A percentile compares a stretch with the other conserved stretches of the same genome.
These are phyloP conservation scores for Oryzias dopingdopingensis DNA, from an alignment of 2,797 vertebrate genomes.

Conservation along the genomic window DNA sequence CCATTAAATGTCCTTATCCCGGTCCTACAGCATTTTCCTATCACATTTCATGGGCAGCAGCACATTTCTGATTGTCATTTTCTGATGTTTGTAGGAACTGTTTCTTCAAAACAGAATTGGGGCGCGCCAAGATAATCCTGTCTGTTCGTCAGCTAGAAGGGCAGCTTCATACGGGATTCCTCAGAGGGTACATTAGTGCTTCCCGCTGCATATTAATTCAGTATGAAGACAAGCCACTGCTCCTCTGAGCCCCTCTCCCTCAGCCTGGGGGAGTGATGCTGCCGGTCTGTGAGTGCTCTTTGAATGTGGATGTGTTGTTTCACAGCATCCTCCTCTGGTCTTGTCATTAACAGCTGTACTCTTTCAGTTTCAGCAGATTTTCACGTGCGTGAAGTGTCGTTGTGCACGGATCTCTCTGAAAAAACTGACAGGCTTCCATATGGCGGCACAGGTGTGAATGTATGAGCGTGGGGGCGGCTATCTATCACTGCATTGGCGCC, in stretches of 20 bases:
- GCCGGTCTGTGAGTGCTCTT: constrained; percentile 59
- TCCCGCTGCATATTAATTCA: constrained; percentile 79
- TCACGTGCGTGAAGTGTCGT: neutral
- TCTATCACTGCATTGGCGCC: constrained; percentile 48
- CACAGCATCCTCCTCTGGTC: constrained; percentile 42
- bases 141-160: constrained; percentile 30
- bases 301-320: constrained; percentile 42
- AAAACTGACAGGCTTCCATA: constrained; percentile 57
- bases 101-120: too few relatives aligned
- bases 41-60: too few relatives aligned
- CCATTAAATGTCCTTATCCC: too few relatives aligned
- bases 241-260: constrained; percentile 54
- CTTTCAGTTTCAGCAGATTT: constrained; percentile 20
- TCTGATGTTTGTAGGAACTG: too few relatives aligned
- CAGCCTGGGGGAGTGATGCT: constrained; percentile 61
- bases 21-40: too few relatives aligned
- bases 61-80: too few relatives aligned
- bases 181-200: constrained; percentile 75
- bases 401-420: too few relatives aligned
- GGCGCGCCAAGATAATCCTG: too few relatives aligned
- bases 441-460: constrained; percentile 68
- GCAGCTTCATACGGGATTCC: constrained; percentile 50
- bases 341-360: constrained; percentile 37
- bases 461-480: constrained; percentile 46
- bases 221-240: constrained; percentile 60